These are phyloP conservation scores for Napeogenes sylphis DNA, from an alignment of 2,888 invertebrate species.

Conservation along the genomic window DNA sequence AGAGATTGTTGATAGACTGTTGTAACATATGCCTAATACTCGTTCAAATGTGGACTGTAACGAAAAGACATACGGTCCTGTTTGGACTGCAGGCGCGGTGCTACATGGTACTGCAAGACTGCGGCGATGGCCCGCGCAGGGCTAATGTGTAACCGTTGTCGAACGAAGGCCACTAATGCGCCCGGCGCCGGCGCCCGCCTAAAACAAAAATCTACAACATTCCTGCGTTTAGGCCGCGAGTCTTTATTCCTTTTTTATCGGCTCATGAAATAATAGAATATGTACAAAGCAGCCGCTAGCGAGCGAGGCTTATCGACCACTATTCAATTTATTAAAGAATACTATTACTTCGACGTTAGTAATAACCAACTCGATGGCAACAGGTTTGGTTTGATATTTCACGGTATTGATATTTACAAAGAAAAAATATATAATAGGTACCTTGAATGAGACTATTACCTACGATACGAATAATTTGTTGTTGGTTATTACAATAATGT, in stretches of 20 bases:
- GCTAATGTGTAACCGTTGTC: slow-evolving; percentile 68
- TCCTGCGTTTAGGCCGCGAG: slow-evolving; percentile 67
- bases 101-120: slow-evolving; percentile 29
- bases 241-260: slow-evolving; percentile 70
- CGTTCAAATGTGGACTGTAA: background rate
- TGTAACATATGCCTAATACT: background rate
- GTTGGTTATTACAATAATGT: too few species aligned
- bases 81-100: background rate
- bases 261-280: slow-evolving; percentile 68
- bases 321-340: slow-evolving; percentile 39
- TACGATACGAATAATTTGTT: too few species aligned
- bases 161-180: slow-evolving; percentile 60
- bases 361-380: background rate
- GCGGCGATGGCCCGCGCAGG: slow-evolving; percentile 48
- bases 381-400: too few species aligned
- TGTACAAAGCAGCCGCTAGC: slow-evolving; percentile 60
- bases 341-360: slow-evolving; percentile 28
- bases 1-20: background rate
- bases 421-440: too few species aligned
- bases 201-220: slow-evolving; percentile 67
- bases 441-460: too few species aligned
- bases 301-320: slow-evolving; percentile 34
- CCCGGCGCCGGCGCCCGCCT: slow-evolving; percentile 75
- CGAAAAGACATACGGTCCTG: background rate
- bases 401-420: too few species aligned